Conservation (phyloP, 2,797 vertebrate species). For the Enteromius viviparus region DNA sequence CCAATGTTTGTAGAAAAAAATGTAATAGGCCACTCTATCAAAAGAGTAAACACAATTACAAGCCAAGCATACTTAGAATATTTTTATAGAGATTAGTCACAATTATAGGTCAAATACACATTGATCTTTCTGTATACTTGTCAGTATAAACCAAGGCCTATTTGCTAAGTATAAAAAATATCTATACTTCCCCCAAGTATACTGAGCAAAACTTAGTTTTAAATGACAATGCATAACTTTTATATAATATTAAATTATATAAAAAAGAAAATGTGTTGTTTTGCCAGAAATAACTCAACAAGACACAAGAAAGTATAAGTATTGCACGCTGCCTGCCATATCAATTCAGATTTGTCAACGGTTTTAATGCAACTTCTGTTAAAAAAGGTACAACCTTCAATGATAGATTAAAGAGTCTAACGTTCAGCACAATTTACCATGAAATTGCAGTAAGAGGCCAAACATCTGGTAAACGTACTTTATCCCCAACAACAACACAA, state of each 20-base stretch:
- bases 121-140: background rate
- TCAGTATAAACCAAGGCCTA: background rate
- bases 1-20: background rate
- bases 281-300: background rate
- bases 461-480: conserved; percentile 18
- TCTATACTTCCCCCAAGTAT: background rate
- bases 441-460: background rate
- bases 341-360: background rate
- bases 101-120: background rate
- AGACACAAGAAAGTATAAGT: background rate
- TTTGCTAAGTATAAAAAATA: background rate
- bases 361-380: background rate
- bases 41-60: background rate
- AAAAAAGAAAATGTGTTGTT: background rate
- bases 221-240: background rate
- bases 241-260: background rate
- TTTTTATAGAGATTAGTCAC: background rate
- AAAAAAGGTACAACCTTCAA: conserved; percentile 15
- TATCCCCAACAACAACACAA: background rate
- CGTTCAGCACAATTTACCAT: background rate
- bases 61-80: background rate
- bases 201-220: background rate
- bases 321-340: background rate
- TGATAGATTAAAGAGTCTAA: background rate
- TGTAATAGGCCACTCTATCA: background rate